A percentile compares a stretch with the other conserved stretches of the same genome.
These are phyloP conservation scores for Caenorhabditis sulstoni DNA, from an alignment of 2,888 invertebrate species.

Conservation along the genomic window DNA sequence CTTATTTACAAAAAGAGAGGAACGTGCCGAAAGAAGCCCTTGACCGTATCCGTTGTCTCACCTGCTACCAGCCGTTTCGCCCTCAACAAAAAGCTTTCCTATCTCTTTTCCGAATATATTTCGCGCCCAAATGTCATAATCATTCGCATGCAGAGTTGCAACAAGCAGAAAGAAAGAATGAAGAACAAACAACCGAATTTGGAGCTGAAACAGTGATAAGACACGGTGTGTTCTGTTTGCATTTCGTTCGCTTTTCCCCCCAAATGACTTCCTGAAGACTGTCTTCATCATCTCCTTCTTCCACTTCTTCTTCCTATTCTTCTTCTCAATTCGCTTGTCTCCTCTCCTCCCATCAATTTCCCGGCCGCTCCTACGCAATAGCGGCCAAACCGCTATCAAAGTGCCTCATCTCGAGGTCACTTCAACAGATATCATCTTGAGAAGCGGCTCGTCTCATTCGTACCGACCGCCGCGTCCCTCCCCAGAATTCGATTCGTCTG, in stretches of 20 bases:
- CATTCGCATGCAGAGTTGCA: not conserved
- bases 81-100: not conserved
- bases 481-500: slow-evolving; percentile 23
- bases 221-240: slow-evolving; percentile 7
- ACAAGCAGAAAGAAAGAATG: not conserved
- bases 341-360: slow-evolving; percentile 2
- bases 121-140: slow-evolving; percentile 9
- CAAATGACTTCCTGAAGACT: too few relatives aligned
- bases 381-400: slow-evolving; percentile 55
- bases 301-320: too few relatives aligned
- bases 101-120: not conserved
- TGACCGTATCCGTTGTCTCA: slow-evolving; percentile 29
- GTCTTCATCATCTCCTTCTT: too few relatives aligned
- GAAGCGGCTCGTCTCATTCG: slow-evolving; percentile 40
- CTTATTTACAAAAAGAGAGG: not conserved
- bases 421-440: slow-evolving; percentile 29
- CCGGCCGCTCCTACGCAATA: slow-evolving; percentile 31
- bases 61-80: slow-evolving; percentile 20
- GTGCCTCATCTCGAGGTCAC: slow-evolving; percentile 53
- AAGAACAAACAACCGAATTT: slow-evolving; percentile 27
- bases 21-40: slow-evolving; percentile 17
- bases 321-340: too few relatives aligned
- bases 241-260: slow-evolving; percentile 5
- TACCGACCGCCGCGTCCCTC: slow-evolving; percentile 21
- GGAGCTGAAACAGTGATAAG: slow-evolving; percentile 5